Evolutionary conservation across 2,113 vertebrate species (phyloP).

Genomic region (Tylochromis polylepis): DNA sequence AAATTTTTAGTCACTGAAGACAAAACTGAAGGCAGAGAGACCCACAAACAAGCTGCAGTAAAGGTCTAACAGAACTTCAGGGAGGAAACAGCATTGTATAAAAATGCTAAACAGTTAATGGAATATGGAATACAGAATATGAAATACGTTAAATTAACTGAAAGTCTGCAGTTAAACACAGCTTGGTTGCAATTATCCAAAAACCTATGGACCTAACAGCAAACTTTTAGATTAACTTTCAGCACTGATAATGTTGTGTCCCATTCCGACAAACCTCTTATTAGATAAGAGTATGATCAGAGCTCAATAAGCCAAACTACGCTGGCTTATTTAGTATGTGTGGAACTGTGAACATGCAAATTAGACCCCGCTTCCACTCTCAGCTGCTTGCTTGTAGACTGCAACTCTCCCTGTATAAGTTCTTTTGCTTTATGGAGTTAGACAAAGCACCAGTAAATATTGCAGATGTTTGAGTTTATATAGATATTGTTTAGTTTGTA

Average conservation of each 20-base stretch:
- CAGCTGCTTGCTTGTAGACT: background rate
- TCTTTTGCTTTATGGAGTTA: background rate
- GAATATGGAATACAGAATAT: background rate
- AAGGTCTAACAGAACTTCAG: background rate
- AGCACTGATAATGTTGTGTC: background rate
- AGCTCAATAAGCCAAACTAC: background rate
- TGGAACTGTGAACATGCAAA: background rate
- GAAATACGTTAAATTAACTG: background rate
- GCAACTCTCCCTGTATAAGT: background rate
- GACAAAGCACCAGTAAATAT: background rate
- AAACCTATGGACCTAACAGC: background rate
- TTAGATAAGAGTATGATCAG: background rate
- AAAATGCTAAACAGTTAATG: background rate
- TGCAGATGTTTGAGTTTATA: background rate
- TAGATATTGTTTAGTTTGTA: background rate
- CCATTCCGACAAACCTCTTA: background rate
- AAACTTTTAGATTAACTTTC: background rate
- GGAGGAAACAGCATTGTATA: background rate
- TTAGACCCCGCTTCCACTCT: background rate
- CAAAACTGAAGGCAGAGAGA: background rate
- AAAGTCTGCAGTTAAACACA: background rate
- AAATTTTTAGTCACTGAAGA: background rate
- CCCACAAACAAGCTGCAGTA: background rate
- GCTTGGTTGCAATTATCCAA: background rate
- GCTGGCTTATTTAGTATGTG: background rate